Evolutionary conservation across 2,113 vertebrate species (phyloP).

Genomic region (Chaenogobius annularis): DNA sequence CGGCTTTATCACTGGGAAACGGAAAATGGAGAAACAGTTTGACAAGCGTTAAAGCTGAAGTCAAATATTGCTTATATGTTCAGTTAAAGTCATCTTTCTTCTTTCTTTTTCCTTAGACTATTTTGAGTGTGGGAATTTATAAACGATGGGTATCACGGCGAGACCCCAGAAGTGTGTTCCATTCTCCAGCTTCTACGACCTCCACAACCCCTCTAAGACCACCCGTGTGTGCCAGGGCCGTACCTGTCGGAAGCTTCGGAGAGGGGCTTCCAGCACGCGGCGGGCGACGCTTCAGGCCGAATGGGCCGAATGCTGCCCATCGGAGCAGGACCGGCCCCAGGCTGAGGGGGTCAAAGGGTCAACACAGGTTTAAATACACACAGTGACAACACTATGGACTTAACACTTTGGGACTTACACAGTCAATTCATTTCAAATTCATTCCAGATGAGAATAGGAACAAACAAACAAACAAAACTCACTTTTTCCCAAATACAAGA

Average conservation of each 20-base stretch:
- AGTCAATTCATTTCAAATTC: background rate
- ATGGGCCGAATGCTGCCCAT: slow-evolving; percentile 54
- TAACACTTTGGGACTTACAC: background rate
- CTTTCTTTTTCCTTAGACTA: too few species aligned
- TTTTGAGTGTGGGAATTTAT: too few species aligned
- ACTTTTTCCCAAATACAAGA: too few species aligned
- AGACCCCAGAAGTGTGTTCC: too few species aligned
- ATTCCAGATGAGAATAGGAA: too few species aligned
- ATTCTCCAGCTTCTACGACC: too few species aligned
- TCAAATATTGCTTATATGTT: too few species aligned
- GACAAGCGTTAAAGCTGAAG: background rate
- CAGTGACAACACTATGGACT: background rate
- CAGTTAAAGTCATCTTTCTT: too few species aligned
- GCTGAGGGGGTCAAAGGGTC: slow-evolving; percentile 60
- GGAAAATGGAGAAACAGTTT: background rate
- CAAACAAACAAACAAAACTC: too few species aligned
- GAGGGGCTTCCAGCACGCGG: slow-evolving; percentile 43
- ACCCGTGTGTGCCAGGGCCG: background rate
- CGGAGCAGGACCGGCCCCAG: slow-evolving; percentile 61
- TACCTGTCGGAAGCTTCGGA: slow-evolving; percentile 50
- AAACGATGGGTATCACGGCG: too few species aligned
- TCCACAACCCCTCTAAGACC: too few species aligned
- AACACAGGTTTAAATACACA: slow-evolving; percentile 1
- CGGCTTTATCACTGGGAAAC: slow-evolving; percentile 67
- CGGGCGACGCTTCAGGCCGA: slow-evolving; percentile 25